Conservation (phyloP, 2,888 invertebrate genomes). For the Orthosia gracilis region DNA sequence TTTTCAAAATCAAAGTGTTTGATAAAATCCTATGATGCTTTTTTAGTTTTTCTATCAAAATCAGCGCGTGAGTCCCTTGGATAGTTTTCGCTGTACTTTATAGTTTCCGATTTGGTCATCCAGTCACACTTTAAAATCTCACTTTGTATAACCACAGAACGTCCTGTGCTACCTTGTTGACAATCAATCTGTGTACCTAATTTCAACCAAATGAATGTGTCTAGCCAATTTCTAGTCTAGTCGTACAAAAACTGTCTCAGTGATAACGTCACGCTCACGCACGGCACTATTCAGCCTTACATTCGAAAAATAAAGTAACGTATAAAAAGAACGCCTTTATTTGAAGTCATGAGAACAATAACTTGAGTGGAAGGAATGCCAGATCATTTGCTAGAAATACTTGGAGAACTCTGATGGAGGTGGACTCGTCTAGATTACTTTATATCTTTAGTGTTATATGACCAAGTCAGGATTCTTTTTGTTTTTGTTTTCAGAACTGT, state of each 20-base stretch:
- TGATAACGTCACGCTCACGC: constrained; percentile 45
- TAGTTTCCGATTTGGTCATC: no score
- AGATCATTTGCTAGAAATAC: constrained; percentile 19
- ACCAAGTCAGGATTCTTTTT: constrained; percentile 17
- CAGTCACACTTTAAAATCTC: no score
- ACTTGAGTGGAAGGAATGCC: constrained; percentile 22
- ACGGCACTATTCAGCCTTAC: constrained; percentile 22
- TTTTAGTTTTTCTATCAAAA: no score
- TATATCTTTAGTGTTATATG: constrained; percentile 15
- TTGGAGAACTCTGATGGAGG: constrained; percentile 13
- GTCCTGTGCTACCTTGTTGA: not conserved
- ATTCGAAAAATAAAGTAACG: constrained; percentile 26
- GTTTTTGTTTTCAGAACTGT: constrained; percentile 13
- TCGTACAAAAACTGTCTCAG: constrained; percentile 20
- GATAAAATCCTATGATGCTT: no score
- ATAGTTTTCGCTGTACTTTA: no score
- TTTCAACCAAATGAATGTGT: constrained; percentile 9
- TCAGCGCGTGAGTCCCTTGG: no score
- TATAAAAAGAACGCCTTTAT: constrained; percentile 13
- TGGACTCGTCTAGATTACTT: constrained; percentile 28
- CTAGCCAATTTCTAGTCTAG: constrained; percentile 8
- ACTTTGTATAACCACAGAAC: not conserved
- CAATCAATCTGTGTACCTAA: not conserved
- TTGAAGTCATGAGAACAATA: constrained; percentile 26
- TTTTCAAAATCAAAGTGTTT: no score